Evolutionary conservation across 2,888 invertebrate genomes (phyloP), one percentile per base, ranked within the genome.

Genomic region (Agrochola circellaris): DNA sequence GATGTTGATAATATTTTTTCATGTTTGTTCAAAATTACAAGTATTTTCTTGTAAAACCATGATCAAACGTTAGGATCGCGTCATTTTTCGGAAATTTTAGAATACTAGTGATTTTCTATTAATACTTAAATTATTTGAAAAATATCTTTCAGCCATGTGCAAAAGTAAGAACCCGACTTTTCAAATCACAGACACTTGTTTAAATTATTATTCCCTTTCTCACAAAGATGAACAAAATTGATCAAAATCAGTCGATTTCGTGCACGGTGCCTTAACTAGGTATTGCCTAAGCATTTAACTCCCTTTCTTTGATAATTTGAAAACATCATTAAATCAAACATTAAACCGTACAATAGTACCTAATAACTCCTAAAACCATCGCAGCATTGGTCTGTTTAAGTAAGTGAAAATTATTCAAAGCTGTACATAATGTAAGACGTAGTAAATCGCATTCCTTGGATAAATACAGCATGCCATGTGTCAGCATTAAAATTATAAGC

Each of bases 401-500:
- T 45, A 54, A 54, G 62, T 58, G 48, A 26, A 60, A 78, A 73
- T 42, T 9, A 74, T 56, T 20, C 15, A 54, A 45, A 58, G n/a
- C 13, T 68, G 34, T 20, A 38, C 45, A 13, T 56, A 54, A 34
- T 62, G 17, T 66, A 48, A 81, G n/a, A 54, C 51, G 66, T 61
- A 61, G 45, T 71, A 73, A 72, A 73, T 76, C 56, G 23, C 61
- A 2, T 70, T 51, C 56, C 30, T 66, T 58, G 9, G 45, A 73
- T 77, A 60, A 62, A 65, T 73, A 45, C 34, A 65, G 69, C 48
- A 75, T 13, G 65, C 64, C 71, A 73, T 71, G 66, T 77, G 68
- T 85, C 77, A 71, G 75, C 56, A 66, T 61, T 79, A 30, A 79
- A 60, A 79, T 69, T 66, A 61, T n/a, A 60, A 69, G 58, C 42